A percentile compares a stretch with the other conserved stretches of the same genome.
phyloP scores from a whole-genome alignment of 2,113 vertebrate genomes.

The Zosterops japonicus region DNA sequence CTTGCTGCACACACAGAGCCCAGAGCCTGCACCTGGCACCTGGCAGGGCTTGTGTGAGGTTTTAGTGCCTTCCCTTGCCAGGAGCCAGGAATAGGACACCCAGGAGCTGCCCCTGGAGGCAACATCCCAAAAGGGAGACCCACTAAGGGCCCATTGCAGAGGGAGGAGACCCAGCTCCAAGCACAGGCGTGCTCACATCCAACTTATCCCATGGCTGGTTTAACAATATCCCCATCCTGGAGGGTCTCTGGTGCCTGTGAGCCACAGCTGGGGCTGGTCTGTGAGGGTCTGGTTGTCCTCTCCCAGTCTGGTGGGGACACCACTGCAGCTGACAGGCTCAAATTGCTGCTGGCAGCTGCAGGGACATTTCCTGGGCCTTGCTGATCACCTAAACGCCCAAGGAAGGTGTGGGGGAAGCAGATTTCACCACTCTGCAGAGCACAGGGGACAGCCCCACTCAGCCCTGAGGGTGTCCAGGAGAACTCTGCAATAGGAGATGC shows the following conservation, averaged over 20 bases:
- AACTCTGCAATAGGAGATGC: fast-evolving
- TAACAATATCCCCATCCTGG: background rate
- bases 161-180: background rate
- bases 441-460: background rate
- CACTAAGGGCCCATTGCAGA: fast-evolving
- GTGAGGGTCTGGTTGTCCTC: background rate
- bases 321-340: fast-evolving
- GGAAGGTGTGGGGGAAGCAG: background rate
- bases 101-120: background rate
- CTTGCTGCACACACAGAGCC: background rate
- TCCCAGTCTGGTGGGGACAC: background rate
- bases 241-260: background rate
- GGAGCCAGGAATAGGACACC: fast-evolving
- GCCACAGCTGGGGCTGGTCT: fast-evolving
- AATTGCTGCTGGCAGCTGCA: background rate
- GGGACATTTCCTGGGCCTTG: background rate
- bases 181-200: background rate
- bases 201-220: background rate
- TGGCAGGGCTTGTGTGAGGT: fast-evolving
- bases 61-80: background rate
- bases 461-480: background rate
- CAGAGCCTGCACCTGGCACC: background rate
- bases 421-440: background rate
- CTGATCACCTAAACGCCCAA: background rate
- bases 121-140: background rate